Evolutionary conservation across 2,888 invertebrate species (phyloP).

Genomic region (Himalopsyche tibetana): DNA sequence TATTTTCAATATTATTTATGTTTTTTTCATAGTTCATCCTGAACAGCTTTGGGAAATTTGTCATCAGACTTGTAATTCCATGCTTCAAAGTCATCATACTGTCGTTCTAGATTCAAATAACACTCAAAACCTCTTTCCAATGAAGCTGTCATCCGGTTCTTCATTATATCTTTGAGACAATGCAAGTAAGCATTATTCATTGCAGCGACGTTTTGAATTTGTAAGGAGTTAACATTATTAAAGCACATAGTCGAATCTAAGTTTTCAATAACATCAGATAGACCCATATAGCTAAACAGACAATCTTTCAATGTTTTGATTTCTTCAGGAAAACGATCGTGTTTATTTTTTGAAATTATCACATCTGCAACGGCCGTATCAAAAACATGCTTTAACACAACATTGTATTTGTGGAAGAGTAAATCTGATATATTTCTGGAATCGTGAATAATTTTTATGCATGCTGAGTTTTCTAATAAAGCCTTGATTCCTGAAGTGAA

Average conservation of each 20-base stretch:
- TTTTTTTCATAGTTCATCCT: neutral
- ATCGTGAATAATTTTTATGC: conserved; percentile 79
- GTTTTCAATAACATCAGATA: conserved; percentile 70
- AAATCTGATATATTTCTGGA: conserved; percentile 78
- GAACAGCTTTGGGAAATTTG: neutral
- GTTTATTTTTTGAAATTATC: conserved; percentile 73
- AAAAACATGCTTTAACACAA: conserved; percentile 77
- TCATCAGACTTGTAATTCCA: neutral
- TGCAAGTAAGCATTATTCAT: conserved; percentile 75
- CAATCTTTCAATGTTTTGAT: conserved; percentile 73
- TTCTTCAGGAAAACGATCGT: conserved; percentile 70
- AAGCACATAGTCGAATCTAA: neutral
- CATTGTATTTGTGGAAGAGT: conserved; percentile 77
- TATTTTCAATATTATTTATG: too few species aligned
- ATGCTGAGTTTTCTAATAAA: conserved; percentile 72
- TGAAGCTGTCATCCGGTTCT: conserved; percentile 74
- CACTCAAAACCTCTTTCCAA: conserved; percentile 74
- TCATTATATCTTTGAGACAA: conserved; percentile 73
- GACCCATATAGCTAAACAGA: conserved; percentile 72
- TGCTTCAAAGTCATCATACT: neutral
- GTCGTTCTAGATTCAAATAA: conserved; percentile 64
- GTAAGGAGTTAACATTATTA: conserved; percentile 46
- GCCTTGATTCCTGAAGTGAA: conserved; percentile 75
- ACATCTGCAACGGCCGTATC: conserved; percentile 79
- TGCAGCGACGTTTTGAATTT: conserved; percentile 73